A percentile compares a stretch with the other conserved stretches of the same genome.
Evolutionary conservation across 2,888 invertebrate species (phyloP).

Genomic region (Hermaeophaga mercurialis): DNA sequence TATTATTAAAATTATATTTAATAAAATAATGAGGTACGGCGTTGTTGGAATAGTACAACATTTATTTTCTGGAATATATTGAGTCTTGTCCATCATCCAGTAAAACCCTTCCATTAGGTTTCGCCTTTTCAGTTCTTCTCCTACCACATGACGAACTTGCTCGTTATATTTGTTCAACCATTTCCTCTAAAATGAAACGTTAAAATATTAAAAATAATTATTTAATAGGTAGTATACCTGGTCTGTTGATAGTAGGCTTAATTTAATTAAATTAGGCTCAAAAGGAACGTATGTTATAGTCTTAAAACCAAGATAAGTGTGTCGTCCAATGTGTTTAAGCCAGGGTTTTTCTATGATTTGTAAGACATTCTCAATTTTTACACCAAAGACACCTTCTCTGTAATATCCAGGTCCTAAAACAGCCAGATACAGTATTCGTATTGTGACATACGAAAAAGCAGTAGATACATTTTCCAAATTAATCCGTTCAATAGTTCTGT

Average conservation of each 20-base stretch:
- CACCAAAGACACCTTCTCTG: conserved; percentile 81
- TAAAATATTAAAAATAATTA: background rate
- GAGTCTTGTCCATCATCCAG: conserved; percentile 86
- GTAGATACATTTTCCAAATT: too few relatives aligned
- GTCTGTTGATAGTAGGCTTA: conserved; percentile 72
- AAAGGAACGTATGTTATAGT: conserved; percentile 87
- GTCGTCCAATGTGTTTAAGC: conserved; percentile 57
- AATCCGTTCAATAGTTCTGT: too few relatives aligned
- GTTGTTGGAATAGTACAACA: conserved; percentile 17
- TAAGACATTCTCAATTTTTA: conserved; percentile 84
- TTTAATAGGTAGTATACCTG: conserved; percentile 75
- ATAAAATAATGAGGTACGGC: conserved; percentile 24
- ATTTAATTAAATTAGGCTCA: conserved; percentile 83
- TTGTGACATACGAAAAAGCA: too few relatives aligned
- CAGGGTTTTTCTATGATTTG: conserved; percentile 67
- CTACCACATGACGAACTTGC: conserved; percentile 72
- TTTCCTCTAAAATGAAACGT: conserved; percentile 64
- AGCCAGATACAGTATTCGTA: background rate
- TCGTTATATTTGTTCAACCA: conserved; percentile 83
- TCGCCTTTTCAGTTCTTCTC: conserved; percentile 73
- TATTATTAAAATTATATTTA: conserved; percentile 22
- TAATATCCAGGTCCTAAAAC: conserved; percentile 81
- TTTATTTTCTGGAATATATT: conserved; percentile 66
- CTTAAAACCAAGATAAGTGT: conserved; percentile 69
- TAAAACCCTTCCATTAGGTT: conserved; percentile 73